Evolutionary conservation across 2,113 vertebrate genomes (phyloP), one percentile per base, ranked within the genome.

Genomic region (Poicephalus gulielmi): DNA sequence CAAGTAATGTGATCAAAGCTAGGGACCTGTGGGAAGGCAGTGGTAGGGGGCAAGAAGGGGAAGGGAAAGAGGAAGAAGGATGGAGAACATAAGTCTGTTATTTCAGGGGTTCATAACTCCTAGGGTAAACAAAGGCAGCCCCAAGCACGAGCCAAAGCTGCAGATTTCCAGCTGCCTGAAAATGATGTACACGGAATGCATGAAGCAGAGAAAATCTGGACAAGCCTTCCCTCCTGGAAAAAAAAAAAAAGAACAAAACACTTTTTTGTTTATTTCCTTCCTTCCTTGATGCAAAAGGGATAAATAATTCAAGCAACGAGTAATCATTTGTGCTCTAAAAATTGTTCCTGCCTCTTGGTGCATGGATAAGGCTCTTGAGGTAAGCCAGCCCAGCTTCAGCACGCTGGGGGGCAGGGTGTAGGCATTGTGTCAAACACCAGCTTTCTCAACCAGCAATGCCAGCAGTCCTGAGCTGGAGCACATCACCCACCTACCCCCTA

Each of bases 271-370:
- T 75, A 23, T 83, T 94, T 93, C 13, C 5, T 90, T 84, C 63
- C 37, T 94, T 88, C 33, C 55, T 94, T 96, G 81, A 83, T 96
- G 96, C 95, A 97, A 91, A 91, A 82, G 31, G 96, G 90, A 98
- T 98, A 98, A 98, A 98, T 98, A 98, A 98, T 98, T 98, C 97
- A 98, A 97, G 97, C 95, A 96, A 98, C 78, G 52, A 98, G 96
- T 98, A 98, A 96, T 96, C 43, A 90, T 92, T 98, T 97, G 95
- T 88, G 90, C 97, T 98, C 97, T 96, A 97, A 98, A 98, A 98
- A 98, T 96, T 97, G 92, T 97, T 96, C 88, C 93, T 97, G 94
- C 92, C 92, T 96, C 95, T 96, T 86, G 57, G 83, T 94, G 92
- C 95, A 92, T 53, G 78, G 83, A 75, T 83, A 75, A 90, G 33